These are phyloP conservation scores for Arrhamphus sclerolepis DNA, from an alignment of 2,797 vertebrate genomes.

Conservation along the genomic window DNA sequence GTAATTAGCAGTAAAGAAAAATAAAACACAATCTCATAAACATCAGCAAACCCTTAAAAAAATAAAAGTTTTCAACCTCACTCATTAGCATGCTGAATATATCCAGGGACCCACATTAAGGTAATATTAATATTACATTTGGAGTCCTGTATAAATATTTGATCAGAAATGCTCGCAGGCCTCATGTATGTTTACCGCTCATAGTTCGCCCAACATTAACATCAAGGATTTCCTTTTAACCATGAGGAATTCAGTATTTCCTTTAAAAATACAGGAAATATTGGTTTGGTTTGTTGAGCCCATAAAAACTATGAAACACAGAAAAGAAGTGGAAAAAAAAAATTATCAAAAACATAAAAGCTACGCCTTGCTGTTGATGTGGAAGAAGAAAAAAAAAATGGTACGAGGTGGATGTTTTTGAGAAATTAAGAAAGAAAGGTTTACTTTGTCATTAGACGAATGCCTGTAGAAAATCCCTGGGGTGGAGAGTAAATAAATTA, in stretches of 20 bases:
- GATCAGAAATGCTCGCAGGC: slow-evolving; percentile 71
- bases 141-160: slow-evolving; percentile 79
- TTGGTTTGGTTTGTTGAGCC: slow-evolving; percentile 53
- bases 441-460: slow-evolving; percentile 32
- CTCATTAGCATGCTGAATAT: slow-evolving; percentile 72
- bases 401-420: slow-evolving; percentile 17
- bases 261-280: slow-evolving; percentile 65
- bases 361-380: slow-evolving; percentile 11
- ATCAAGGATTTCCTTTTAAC: slow-evolving; percentile 75
- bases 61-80: slow-evolving; percentile 41
- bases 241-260: slow-evolving; percentile 59
- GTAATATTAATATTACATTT: slow-evolving; percentile 80
- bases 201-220: slow-evolving; percentile 73
- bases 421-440: slow-evolving; percentile 30
- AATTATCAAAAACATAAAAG: slow-evolving; percentile 31
- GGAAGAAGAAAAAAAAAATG: slow-evolving; percentile 29
- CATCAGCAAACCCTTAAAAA: slow-evolving; percentile 47
- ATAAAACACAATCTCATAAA: slow-evolving; percentile 35
- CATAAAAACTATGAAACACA: slow-evolving; percentile 43
- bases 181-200: slow-evolving; percentile 75
- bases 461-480: slow-evolving; percentile 30
- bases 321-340: slow-evolving; percentile 10
- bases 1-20: slow-evolving; percentile 30
- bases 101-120: slow-evolving; percentile 72
- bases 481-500: slow-evolving; percentile 27